Evolutionary conservation across 2,888 invertebrate genomes (phyloP), one percentile per base, ranked within the genome.

Genomic region (Chelonus formosanus): DNA sequence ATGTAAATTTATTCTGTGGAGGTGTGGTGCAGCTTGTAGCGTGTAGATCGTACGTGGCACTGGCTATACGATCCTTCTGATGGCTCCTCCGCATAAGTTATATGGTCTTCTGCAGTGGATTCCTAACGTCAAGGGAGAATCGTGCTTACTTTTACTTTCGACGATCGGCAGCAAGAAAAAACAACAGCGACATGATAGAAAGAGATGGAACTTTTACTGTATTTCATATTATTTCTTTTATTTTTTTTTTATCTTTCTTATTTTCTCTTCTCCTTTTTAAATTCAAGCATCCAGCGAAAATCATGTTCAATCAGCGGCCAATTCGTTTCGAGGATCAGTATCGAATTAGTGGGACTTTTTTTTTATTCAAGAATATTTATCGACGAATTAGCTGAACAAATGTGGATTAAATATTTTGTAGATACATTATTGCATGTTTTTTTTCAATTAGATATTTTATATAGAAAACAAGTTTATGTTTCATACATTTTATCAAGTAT

Each of bases 1-100:
- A 80, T 80, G 80, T 77, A 80, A 80, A 80, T 80, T 80, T 80
- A 80, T 80, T 80, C 80, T 73, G 71, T 69, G 70, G 76, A 80
- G 80, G 80, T 77, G 80, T 77, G 80, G 76, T 78, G 73, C 74
- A 45, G 70, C 73, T 67, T 73, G 75, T 76, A 71, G 62, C 70
- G 69, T 70, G 73, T 75, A 77, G 71, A 76, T 77, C 75, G 71
- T 69, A 64, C 66, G 67, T 69, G 67, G 60, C 48, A 67, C 64
- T 59, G 66, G 62, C 61, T 45, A 56, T 54, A 67, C 56, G 52
- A 50, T 52, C 61, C 69, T 66, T 64, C 65, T 69, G 67, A 61
- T 53, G 70, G 73, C 78, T 76, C 74, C 76, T 74, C 77, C 76
- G 61, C 75, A 71, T 75, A 75, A 78, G 74, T 80, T 78, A 79